Evolutionary conservation across 2,797 vertebrate species (phyloP), one percentile per base, ranked within the genome.

Genomic region (Selene dorsalis): DNA sequence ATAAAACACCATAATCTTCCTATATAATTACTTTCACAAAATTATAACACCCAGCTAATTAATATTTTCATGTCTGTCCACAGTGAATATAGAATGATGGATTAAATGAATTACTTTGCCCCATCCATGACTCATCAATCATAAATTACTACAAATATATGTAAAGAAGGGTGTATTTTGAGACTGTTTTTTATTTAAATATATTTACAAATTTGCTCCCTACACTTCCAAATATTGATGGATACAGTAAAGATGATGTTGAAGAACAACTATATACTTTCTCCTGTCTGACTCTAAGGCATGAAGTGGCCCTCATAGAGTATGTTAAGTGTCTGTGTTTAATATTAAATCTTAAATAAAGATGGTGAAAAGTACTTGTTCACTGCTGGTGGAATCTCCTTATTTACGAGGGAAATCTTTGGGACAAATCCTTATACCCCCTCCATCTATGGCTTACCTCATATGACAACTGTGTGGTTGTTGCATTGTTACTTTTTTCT

Each of bases 11-110:
- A 73, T 78, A 76, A 73, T 84, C 50, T 91, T 87, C 83, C 50
- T 85, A 68, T 79, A 77, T 93, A 93, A 94, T 94, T 93, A 93
- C 81, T 88, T 93, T 87, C 85, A 80, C 66, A 86, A 89, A 93
- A 93, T 87, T 84, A 89, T 77, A 88, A 87, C 74, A 86, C 71
- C 70, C 75, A 41, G 69, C 83, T 94, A 94, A 94, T 94, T 93
- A 91, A 93, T 93, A 92, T 86, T 86, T 85, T 79, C 20, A 76
- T 89, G 81, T 88, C 85, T 84, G 85, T 88, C 73, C 70, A 79
- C 66, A 78, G 82, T 88, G 87, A 88, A 74, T 48, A 20, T 9
- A 79, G 84, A 86, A 88, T 87, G 50, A 89, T 84, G 77, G 82
- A 86, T 89, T 85, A 77, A 63, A 87, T 87, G 58, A 83, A 82